Conservation (phyloP, 2,113 vertebrate genomes). For the Poicephalus meyeri region DNA sequence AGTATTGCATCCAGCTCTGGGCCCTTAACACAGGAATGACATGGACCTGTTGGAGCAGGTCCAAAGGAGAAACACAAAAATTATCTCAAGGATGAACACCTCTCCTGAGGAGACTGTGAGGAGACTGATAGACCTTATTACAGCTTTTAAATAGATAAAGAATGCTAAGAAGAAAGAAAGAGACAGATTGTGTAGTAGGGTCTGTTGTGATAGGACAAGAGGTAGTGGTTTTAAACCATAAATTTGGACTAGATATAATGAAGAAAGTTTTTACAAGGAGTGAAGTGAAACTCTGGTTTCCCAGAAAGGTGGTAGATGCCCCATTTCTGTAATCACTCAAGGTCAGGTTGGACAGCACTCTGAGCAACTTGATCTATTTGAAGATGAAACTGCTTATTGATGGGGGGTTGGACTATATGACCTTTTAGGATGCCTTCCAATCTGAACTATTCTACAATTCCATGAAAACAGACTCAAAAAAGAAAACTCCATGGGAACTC, state of each 20-base stretch:
- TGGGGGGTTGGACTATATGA: background rate
- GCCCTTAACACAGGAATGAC: background rate
- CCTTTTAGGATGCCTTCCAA: background rate
- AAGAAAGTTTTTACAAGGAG: background rate
- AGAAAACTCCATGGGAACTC: background rate
- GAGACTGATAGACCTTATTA: background rate
- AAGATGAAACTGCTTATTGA: background rate
- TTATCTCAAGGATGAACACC: background rate
- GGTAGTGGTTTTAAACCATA: background rate
- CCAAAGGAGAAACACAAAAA: background rate
- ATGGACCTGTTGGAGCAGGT: background rate
- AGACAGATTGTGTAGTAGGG: background rate
- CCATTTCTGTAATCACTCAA: background rate
- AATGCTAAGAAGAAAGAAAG: background rate
- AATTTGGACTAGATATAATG: background rate
- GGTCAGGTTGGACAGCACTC: rapidly evolving
- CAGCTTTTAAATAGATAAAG: background rate
- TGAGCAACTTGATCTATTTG: background rate
- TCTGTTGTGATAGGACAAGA: rapidly evolving
- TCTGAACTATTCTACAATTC: background rate
- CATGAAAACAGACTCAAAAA: background rate
- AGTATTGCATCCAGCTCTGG: background rate
- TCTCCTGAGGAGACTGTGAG: background rate
- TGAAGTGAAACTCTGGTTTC: rapidly evolving
- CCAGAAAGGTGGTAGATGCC: background rate